Evolutionary conservation across 2,888 invertebrate genomes (phyloP).

Genomic region (Phyto melanocephala): DNA sequence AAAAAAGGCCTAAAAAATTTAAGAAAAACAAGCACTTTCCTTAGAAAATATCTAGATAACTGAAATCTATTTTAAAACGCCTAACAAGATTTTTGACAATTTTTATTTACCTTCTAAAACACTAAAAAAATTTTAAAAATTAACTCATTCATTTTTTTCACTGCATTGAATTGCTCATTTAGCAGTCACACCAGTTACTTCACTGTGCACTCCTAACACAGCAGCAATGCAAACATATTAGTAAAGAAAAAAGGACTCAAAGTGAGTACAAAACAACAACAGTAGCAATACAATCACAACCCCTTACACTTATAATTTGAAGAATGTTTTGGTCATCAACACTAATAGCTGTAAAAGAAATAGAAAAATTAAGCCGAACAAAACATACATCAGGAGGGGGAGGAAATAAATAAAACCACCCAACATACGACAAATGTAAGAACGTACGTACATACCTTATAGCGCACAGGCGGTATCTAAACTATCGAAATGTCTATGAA

Average conservation of each 20-base stretch:
- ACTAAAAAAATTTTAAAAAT: too few relatives aligned
- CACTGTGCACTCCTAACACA: constrained; percentile 24
- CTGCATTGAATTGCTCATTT: constrained; percentile 72
- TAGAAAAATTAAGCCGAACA: neutral
- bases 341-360: constrained; percentile 56
- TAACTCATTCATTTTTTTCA: constrained; percentile 22
- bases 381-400: constrained; percentile 26
- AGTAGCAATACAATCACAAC: constrained; percentile 41
- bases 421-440: constrained; percentile 16
- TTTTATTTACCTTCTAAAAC: too few relatives aligned
- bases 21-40: too few relatives aligned
- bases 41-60: too few relatives aligned
- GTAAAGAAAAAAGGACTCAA: constrained; percentile 17
- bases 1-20: too few relatives aligned
- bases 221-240: constrained; percentile 55
- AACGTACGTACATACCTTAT: neutral
- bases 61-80: too few relatives aligned
- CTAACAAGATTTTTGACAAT: too few relatives aligned
- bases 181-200: constrained; percentile 62
- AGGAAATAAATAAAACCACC: constrained; percentile 46
- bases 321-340: constrained; percentile 64
- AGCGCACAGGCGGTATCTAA: constrained; percentile 34
- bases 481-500: constrained; percentile 59
- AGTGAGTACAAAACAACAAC: constrained; percentile 1
- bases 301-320: constrained; percentile 40